Conservation (phyloP, 2,113 vertebrate genomes). For the Equus przewalskii region DNA sequence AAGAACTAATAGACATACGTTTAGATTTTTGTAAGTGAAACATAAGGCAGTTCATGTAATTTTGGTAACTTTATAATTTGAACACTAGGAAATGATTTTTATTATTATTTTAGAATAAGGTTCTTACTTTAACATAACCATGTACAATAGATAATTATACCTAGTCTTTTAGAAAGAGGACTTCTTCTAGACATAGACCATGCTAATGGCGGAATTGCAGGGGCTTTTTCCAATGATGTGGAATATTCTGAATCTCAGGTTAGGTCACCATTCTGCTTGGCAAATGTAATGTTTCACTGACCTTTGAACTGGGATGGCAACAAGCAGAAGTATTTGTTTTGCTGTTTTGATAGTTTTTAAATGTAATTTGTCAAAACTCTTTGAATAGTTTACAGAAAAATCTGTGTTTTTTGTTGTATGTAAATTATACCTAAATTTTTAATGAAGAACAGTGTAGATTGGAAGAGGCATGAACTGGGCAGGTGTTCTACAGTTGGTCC, state of each 20-base stretch:
- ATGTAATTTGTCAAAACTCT: constrained; percentile 40
- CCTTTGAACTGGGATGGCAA: background rate
- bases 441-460: background rate
- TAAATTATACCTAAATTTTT: constrained; percentile 41
- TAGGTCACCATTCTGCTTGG: background rate
- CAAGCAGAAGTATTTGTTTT: constrained; percentile 2
- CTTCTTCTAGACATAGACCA: background rate
- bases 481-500: background rate
- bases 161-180: constrained; percentile 25
- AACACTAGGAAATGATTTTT: background rate
- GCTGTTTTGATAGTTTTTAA: constrained; percentile 34
- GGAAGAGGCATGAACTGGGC: background rate
- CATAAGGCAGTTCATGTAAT: background rate
- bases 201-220: background rate
- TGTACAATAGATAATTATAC: background rate
- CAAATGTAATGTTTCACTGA: background rate
- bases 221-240: background rate
- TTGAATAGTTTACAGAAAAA: constrained; percentile 7
- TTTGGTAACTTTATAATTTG: constrained; percentile 36
- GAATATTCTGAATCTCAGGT: constrained; percentile 3
- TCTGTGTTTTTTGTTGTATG: constrained; percentile 6
- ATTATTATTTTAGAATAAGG: constrained; percentile 2
- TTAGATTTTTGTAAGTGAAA: constrained; percentile 30
- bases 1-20: background rate
- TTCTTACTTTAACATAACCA: background rate